Evolutionary conservation across 2,113 vertebrate species (phyloP).

Genomic region (Pollachius pollachius): DNA sequence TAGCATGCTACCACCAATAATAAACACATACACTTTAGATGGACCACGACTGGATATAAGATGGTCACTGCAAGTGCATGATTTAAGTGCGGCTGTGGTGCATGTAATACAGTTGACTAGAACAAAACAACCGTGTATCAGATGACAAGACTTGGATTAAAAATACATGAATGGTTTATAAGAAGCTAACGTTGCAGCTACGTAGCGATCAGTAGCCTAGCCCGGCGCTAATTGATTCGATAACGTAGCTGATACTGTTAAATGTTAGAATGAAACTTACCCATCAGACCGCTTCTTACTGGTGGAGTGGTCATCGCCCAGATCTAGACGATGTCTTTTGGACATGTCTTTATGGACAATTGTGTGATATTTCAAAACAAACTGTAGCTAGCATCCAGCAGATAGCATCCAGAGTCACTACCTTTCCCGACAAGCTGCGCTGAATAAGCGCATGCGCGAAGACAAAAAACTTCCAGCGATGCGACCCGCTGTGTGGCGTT

Average conservation of each 20-base stretch:
- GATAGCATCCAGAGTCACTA: background rate
- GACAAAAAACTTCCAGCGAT: background rate
- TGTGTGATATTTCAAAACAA: background rate
- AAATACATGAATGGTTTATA: background rate
- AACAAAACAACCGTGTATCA: too few species aligned
- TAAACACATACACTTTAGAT: too few species aligned
- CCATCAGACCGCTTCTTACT: conserved; percentile 90
- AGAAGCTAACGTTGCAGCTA: background rate
- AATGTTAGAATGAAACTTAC: conserved; percentile 64
- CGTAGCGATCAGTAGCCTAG: conserved; percentile 16
- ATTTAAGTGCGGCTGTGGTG: too few species aligned
- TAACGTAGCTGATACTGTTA: background rate
- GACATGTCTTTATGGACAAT: conserved; percentile 76
- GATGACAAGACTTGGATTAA: too few species aligned
- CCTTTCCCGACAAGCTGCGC: background rate
- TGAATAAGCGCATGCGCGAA: background rate
- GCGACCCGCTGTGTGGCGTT: too few species aligned
- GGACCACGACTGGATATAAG: too few species aligned
- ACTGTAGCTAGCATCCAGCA: conserved; percentile 10
- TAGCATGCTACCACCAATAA: too few species aligned
- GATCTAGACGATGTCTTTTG: conserved; percentile 90
- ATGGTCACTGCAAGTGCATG: too few species aligned
- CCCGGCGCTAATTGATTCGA: conserved; percentile 24
- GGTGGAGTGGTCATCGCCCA: conserved; percentile 89
- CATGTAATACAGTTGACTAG: too few species aligned